Base-by-base conservation (phyloP, 2,113 vertebrate species). In the Ovibos moschatus region DNA sequence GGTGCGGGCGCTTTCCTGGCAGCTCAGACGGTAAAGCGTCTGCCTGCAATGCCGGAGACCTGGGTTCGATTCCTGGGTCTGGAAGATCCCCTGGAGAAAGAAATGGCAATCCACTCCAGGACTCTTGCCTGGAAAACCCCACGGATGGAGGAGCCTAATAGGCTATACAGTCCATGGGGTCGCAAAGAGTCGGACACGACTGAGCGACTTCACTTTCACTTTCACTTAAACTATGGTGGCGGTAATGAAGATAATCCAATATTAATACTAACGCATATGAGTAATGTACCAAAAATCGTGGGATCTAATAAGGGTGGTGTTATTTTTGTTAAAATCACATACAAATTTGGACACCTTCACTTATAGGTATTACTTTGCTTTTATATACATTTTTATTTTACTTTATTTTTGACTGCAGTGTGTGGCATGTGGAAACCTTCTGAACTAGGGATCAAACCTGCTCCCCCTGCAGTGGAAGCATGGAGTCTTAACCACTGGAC, bases 281-380 rank as follows among this genome's bases (percentile, higher is more conserved):
- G 13, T 64, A 87, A 85, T 84, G 21, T 50, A 33, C 1, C 92
- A 47, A 62, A 97, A 93, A 89, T 58, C 47, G 25, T 11, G 21
- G 23, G 43, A 58, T 23, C 58, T 83, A 85, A 62, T 83, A 74
- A 76, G 7, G 25, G 33, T 79, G n/a, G 16, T 51, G 3, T 91
- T 83, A 51, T 62, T 86, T 94, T 91, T 40, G 33, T 71, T 81
- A 82, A 92, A 95, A 71, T 71, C 55, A 60, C 25, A 43, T 17
- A 74, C 15, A 76, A 71, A 97, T 87, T n/a, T 15, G 4, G 15
- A 30, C 7, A 71, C n/a, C 82, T 94, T 87, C 4, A 21, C 23
- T 82, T 85, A 36, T 12, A 60, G 2, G 9, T 55, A 33, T 53
- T 58, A 47, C 47, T 85, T 93, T 64, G 13, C 40, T 89, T 76